Conservation (phyloP, 1,140 invertebrate genomes). For the Holotrichia oblita region DNA sequence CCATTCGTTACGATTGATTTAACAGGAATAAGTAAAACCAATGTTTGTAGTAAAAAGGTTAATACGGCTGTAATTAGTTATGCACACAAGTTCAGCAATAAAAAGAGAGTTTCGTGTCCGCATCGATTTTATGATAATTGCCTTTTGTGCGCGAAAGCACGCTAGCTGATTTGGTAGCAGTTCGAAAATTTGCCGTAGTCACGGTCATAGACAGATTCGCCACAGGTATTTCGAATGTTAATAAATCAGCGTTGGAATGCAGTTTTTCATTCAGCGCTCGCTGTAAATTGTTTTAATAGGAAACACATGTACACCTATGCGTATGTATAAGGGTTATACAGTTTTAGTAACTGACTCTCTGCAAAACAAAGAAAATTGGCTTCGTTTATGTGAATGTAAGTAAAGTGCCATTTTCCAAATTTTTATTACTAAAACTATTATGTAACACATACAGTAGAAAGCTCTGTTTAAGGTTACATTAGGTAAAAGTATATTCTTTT, state of each 20-base stretch:
- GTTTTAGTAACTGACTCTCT: background rate
- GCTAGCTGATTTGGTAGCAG: slow-evolving; percentile 18
- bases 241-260: slow-evolving; percentile 30
- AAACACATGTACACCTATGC: slow-evolving; percentile 13
- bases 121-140: slow-evolving; percentile 26
- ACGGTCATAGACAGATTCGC: slow-evolving; percentile 23
- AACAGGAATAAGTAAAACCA: background rate
- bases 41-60: background rate
- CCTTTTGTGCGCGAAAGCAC: slow-evolving; percentile 30
- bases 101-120: slow-evolving; percentile 11
- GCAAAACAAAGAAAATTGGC: background rate
- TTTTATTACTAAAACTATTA: no score
- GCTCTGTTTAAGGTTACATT: no score
- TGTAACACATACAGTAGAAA: no score
- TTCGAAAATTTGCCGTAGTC: slow-evolving; percentile 23
- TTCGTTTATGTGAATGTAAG: no score
- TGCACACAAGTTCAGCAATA: slow-evolving; percentile 8
- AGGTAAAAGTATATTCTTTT: no score
- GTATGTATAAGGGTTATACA: background rate
- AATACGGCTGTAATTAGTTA: slow-evolving; percentile 25
- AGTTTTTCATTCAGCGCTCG: slow-evolving; percentile 5
- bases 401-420: no score
- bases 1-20: background rate
- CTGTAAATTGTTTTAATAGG: slow-evolving; percentile 28
- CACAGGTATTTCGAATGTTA: slow-evolving; percentile 31